phyloP scores from a whole-genome alignment of 2,797 vertebrate genomes.

The Chelonia mydas region DNA sequence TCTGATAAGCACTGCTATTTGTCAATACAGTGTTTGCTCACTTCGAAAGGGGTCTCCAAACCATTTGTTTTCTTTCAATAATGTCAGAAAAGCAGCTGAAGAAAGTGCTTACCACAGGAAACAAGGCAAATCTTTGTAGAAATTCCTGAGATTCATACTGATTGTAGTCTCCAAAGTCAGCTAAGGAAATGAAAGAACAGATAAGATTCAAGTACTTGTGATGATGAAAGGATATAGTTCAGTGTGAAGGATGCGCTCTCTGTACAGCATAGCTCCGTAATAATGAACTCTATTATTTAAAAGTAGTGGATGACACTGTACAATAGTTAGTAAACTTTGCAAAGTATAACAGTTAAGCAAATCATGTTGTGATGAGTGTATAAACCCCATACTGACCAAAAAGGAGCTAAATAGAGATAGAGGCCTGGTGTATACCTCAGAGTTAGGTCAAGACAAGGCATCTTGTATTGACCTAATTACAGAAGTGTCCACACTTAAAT shows the following conservation, averaged over 20 bases:
- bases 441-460: background rate
- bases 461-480: background rate
- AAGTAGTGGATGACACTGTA: background rate
- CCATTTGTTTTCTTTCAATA: background rate
- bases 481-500: background rate
- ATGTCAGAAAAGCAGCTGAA: background rate
- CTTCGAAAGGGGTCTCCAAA: background rate
- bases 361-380: background rate
- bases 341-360: background rate
- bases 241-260: background rate
- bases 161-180: conserved; percentile 98
- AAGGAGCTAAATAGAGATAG: background rate
- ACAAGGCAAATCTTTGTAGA: conserved; percentile 95
- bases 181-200: conserved; percentile 76
- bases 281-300: background rate
- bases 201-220: conserved; percentile 40
- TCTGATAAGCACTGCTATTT: background rate
- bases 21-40: background rate
- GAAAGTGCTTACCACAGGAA: conserved; percentile 92
- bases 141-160: conserved; percentile 98
- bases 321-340: background rate
- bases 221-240: background rate
- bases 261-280: background rate
- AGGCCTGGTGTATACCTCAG: background rate
- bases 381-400: background rate